phyloP scores from a whole-genome alignment of 2,797 vertebrate genomes.

The Falco cherrug region DNA sequence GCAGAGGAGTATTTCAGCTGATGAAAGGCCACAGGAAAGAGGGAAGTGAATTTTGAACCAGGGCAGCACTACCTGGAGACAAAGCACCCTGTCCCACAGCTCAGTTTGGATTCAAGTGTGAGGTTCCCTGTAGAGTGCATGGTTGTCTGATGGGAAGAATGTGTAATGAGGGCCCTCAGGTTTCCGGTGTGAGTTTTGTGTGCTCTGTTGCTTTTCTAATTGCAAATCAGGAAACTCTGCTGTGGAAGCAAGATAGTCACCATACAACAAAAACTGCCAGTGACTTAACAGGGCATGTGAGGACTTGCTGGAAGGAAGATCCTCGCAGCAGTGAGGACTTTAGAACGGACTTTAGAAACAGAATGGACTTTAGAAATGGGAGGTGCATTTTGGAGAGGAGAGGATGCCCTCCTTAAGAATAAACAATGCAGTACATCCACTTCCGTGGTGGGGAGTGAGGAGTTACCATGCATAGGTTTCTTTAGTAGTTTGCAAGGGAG shows the following conservation, averaged over 20 bases:
- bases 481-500: background rate
- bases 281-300: background rate
- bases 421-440: background rate
- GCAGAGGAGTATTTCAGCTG: background rate
- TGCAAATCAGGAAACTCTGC: background rate
- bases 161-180: background rate
- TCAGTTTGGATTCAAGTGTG: background rate
- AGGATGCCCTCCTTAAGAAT: background rate
- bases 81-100: background rate
- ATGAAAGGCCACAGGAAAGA: background rate
- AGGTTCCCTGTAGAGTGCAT: accelerated
- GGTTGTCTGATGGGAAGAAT: background rate
- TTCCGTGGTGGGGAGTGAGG: background rate
- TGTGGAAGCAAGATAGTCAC: background rate
- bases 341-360: background rate
- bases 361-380: background rate
- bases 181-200: background rate
- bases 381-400: background rate
- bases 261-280: background rate
- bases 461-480: background rate
- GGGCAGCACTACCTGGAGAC: background rate
- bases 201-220: background rate
- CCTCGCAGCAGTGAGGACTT: background rate
- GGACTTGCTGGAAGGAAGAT: background rate
- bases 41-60: background rate